These are phyloP conservation scores for Prolemur simus DNA, from an alignment of 2,113 vertebrate genomes.

Conservation along the genomic window DNA sequence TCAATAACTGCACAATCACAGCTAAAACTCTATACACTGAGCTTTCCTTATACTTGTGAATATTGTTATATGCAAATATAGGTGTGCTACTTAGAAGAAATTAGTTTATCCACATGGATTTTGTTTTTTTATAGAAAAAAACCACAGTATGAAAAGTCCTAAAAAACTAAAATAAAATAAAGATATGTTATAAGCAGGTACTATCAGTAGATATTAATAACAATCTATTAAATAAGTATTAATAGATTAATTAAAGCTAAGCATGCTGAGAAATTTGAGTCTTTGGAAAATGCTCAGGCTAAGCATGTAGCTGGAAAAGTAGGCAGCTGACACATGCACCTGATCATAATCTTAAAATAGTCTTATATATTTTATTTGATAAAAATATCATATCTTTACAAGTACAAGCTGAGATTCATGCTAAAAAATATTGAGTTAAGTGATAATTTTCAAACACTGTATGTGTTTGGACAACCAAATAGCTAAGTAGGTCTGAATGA, in stretches of 20 bases:
- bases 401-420: background rate
- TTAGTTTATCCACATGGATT: background rate
- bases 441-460: background rate
- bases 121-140: background rate
- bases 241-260: background rate
- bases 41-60: background rate
- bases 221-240: background rate
- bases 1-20: background rate
- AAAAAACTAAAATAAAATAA: background rate
- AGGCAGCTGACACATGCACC: background rate
- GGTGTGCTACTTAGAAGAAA: background rate
- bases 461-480: background rate
- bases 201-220: background rate
- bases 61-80: background rate
- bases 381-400: background rate
- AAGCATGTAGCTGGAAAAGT: background rate
- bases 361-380: background rate
- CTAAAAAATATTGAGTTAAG: background rate
- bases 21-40: background rate
- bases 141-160: background rate
- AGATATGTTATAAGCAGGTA: background rate
- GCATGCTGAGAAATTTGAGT: background rate
- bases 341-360: background rate
- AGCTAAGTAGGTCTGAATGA: background rate
- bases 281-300: background rate